Conservation (phyloP, 2,888 invertebrate genomes). For the Phrixothrix hirtus region DNA sequence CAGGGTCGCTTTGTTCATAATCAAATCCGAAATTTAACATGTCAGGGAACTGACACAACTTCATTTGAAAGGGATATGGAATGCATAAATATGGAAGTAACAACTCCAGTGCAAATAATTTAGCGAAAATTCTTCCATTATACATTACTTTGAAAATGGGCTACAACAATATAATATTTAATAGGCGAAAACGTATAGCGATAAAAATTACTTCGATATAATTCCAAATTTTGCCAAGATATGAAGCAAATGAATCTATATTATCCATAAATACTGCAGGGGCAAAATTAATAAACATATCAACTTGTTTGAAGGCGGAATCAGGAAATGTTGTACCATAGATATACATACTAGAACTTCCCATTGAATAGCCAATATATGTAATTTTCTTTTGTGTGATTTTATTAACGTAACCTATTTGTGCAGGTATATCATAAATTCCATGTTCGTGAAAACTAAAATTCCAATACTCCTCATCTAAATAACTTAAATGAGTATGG, state of each 20-base stretch:
- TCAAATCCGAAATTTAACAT: slow-evolving; percentile 28
- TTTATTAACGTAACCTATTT: slow-evolving; percentile 26
- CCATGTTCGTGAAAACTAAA: slow-evolving; percentile 36
- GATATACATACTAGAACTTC: slow-evolving; percentile 70
- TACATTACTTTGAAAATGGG: no score
- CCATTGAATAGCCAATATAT: slow-evolving; percentile 87
- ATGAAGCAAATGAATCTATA: no score
- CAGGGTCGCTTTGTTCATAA: slow-evolving; percentile 34
- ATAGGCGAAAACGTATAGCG: no score
- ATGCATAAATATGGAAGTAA: slow-evolving; percentile 12
- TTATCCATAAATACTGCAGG: no score
- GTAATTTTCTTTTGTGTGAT: slow-evolving; percentile 51
- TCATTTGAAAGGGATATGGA: slow-evolving; percentile 30
- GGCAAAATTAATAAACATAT: slow-evolving; percentile 64
- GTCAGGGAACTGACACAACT: slow-evolving; percentile 27
- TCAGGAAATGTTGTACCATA: slow-evolving; percentile 67
- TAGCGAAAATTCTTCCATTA: no score
- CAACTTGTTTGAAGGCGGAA: slow-evolving; percentile 66
- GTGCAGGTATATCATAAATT: slow-evolving; percentile 26
- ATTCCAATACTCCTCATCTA: slow-evolving; percentile 49
- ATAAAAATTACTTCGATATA: no score
- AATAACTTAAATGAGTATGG: no score
- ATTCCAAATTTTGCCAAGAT: no score
- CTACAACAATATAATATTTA: no score
- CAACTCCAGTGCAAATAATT: no score